A percentile compares a stretch with the other conserved stretches of the same genome.
Conservation (phyloP, 2,113 vertebrate species). For the Sinocyclocheilus grahami region DNA sequence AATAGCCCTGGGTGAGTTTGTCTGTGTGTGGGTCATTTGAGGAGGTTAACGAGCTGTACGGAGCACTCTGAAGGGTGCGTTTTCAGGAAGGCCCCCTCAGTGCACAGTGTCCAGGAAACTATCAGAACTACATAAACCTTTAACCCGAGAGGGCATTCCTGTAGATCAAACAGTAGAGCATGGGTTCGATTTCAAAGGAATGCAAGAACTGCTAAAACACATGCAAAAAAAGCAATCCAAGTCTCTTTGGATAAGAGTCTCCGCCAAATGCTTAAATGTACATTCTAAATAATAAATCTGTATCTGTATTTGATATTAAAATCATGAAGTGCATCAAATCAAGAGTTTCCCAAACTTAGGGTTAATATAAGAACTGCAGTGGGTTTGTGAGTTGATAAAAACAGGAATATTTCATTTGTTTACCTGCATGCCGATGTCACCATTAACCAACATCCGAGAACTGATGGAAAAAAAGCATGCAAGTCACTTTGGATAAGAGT, state of each 20-base stretch:
- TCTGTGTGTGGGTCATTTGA: slow-evolving; percentile 56
- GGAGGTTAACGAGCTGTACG: slow-evolving; percentile 59
- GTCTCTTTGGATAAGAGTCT: too few species aligned
- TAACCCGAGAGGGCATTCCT: slow-evolving; percentile 30
- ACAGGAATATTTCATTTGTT: too few species aligned
- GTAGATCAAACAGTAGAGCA: neutral
- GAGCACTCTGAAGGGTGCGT: slow-evolving; percentile 44
- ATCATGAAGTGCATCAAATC: too few species aligned
- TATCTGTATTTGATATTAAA: too few species aligned
- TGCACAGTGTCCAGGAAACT: slow-evolving; percentile 42
- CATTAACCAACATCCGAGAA: too few species aligned
- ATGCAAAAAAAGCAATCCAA: neutral
- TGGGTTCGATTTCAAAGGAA: neutral
- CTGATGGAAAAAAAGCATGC: neutral
- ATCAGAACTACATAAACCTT: slow-evolving; percentile 50
- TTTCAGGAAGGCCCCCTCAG: slow-evolving; percentile 50
- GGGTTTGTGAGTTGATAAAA: too few species aligned
- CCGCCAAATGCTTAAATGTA: too few species aligned
- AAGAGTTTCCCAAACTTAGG: too few species aligned
- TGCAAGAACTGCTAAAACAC: neutral
- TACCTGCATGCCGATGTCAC: too few species aligned
- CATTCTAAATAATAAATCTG: too few species aligned
- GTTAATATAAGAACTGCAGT: too few species aligned
- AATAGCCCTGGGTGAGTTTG: slow-evolving; percentile 59
- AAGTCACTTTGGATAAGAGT: neutral